Base-by-base conservation (phyloP, 2,113 vertebrate genomes). In the Gopherus evgoodei region DNA sequence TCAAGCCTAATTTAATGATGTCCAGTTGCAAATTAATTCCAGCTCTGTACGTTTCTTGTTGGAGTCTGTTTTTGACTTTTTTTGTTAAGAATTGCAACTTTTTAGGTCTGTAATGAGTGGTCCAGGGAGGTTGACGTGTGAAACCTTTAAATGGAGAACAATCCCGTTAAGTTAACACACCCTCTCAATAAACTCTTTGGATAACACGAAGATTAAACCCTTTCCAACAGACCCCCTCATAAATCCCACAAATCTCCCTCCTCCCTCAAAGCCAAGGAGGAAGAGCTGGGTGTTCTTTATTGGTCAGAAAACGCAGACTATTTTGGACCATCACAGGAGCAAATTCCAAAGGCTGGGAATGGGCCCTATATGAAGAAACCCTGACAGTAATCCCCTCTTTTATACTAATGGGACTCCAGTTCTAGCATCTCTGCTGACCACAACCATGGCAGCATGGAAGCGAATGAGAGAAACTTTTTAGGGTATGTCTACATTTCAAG, bases 311-410 rank as follows among this genome's bases (percentile, higher is more conserved):
- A 86, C 49, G 11, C 72, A 89, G 78, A 42, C 7, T 5, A 50
- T 17, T 69, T 69, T 53, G 84, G 82, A 87, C 11, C 11, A 86
- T 19, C 3, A 56, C 7, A 0, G 62, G 6, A 44, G 22, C 1
- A n/a, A 6, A 69, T 4, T 12, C 5, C n/a, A 22, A 21, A 47
- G 56, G 44, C 5, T 50, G 69, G 8, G 11, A 1, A 13, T 1
- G 35, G n/a, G 21, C 9, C 31, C 54, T 11, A 11, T 16, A 62
- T 35, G 59, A 62, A 16, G 59, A 62, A 6, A 31, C 29, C 31
- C 59, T 69, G 62, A 16, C 31, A 69, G 35, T 8, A 69, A 16
- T 69, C 35, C 35, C 35, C 31, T 65, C 62, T 69, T n/a, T 35
- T 35, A 69, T 35, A 21, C 6, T 69, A 35, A 69, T 19, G 17